Evolutionary conservation across 1,140 invertebrate species (phyloP).

Genomic region (Pteromalus puparum): DNA sequence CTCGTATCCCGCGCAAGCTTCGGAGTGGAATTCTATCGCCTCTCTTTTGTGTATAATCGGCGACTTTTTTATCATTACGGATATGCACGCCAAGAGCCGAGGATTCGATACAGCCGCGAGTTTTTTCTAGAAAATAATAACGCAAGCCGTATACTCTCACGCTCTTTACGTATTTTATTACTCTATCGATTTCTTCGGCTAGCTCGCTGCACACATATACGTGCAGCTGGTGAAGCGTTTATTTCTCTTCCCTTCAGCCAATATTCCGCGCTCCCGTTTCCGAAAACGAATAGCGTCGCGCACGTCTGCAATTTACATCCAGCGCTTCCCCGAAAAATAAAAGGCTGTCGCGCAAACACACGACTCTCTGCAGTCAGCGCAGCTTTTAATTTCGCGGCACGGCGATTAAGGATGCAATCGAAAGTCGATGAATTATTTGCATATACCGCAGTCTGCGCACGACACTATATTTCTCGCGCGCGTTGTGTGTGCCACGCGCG

Average conservation of each 20-base stretch:
- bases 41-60: neutral
- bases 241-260: neutral
- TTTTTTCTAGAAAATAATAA: neutral
- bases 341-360: neutral
- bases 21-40: neutral
- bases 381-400: conserved; percentile 62
- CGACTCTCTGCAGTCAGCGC: too few species aligned
- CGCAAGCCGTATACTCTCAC: neutral
- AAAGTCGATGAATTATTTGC: conserved; percentile 63
- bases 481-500: neutral
- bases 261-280: neutral
- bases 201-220: too few species aligned
- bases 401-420: conserved; percentile 58
- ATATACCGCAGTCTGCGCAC: conserved; percentile 15
- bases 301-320: neutral
- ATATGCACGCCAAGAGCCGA: neutral
- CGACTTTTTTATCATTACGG: neutral
- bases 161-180: neutral
- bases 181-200: neutral
- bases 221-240: neutral
- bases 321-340: neutral
- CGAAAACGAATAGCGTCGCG: neutral
- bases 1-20: neutral
- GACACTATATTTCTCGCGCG: neutral
- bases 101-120: neutral